A percentile compares a stretch with the other conserved stretches of the same genome.
These are phyloP conservation scores for Lepidochrysops patricia DNA, from an alignment of 2,888 invertebrate genomes.

Conservation along the genomic window DNA sequence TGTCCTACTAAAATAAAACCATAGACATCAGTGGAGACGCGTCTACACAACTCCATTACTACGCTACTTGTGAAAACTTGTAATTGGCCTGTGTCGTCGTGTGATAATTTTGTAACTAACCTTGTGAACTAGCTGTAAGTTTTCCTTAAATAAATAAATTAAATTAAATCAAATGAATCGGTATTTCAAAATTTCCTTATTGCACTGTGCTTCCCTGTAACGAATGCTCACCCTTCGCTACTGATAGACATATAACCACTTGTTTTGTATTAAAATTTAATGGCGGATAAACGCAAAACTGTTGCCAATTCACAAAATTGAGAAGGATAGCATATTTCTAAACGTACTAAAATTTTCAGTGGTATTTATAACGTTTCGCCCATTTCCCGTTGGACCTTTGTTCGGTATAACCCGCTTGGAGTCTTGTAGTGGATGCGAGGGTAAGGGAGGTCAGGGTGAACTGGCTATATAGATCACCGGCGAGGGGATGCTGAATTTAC, in stretches of 20 bases:
- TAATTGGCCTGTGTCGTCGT: too few species aligned
- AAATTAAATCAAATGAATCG: too few species aligned
- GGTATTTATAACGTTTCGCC: slow-evolving; percentile 47
- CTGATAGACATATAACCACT: not conserved
- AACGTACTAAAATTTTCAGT: slow-evolving; percentile 62
- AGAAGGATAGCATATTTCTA: slow-evolving; percentile 55
- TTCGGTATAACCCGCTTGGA: slow-evolving; percentile 15
- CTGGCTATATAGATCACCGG: slow-evolving; percentile 50
- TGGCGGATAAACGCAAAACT: slow-evolving; percentile 33
- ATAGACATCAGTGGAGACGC: too few species aligned
- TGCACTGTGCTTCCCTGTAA: too few species aligned
- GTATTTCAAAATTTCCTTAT: too few species aligned
- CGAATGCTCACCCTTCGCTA: too few species aligned
- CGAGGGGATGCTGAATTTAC: slow-evolving; percentile 62
- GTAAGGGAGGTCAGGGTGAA: slow-evolving; percentile 32
- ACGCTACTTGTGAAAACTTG: too few species aligned
- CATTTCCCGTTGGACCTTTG: slow-evolving; percentile 33
- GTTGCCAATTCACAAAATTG: slow-evolving; percentile 58
- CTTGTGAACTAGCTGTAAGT: too few species aligned
- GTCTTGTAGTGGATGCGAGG: slow-evolving; percentile 17
- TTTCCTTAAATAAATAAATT: too few species aligned
- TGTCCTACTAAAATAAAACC: not conserved
- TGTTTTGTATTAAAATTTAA: slow-evolving; percentile 38
- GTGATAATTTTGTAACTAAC: too few species aligned
- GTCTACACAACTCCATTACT: too few species aligned